Base-by-base conservation (phyloP, 2,888 invertebrate genomes). In the Elegia similella region DNA sequence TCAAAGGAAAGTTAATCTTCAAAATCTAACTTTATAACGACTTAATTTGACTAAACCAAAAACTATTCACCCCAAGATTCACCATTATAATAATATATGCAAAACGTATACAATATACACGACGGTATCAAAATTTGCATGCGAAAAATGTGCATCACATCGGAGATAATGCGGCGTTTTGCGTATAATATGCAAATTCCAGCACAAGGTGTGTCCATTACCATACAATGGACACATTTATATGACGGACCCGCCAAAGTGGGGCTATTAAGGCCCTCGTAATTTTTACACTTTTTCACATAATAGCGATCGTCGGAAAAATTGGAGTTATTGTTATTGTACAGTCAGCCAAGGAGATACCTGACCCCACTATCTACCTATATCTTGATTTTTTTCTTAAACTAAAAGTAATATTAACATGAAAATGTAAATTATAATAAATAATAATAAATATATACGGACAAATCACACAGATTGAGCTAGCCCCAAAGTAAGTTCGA, bases 171-270 rank as follows among this genome's bases (percentile, higher is more conserved):
- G 64, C 61, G 61, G 59, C 60, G 65, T 64, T 55, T 59, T 59
- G 61, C 55, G 65, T 66, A 74, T 66, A 66, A 76, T 76, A 78
- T 78, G 71, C 67, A 70, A 76, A 78, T 78, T 68, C 58, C 53
- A 57, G 2, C 58, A 59, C 54, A 61, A 70, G 70, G 72, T 78
- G 73, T 69, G 70, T 69, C 69, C 70, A 75, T 78, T 79, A 70
- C 64, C 59, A 66, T 65, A 75, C 68, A 78, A 78, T 72, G 67
- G 69, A 64, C 48, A 57, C 69, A 64, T 76, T 78, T 66, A 64
- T 70, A 72, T 74, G 71, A 70, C 65, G 69, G 68, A 66, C 66
- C 67, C 68, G 62, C 60, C 62, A 66, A 73, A 76, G 75, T 72
- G 67, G 65, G 29, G 60, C 54, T 62, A 68, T 73, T 70, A 69